Evolutionary conservation across 2,888 invertebrate species (phyloP).

Genomic region (Amphipoea oculea): DNA sequence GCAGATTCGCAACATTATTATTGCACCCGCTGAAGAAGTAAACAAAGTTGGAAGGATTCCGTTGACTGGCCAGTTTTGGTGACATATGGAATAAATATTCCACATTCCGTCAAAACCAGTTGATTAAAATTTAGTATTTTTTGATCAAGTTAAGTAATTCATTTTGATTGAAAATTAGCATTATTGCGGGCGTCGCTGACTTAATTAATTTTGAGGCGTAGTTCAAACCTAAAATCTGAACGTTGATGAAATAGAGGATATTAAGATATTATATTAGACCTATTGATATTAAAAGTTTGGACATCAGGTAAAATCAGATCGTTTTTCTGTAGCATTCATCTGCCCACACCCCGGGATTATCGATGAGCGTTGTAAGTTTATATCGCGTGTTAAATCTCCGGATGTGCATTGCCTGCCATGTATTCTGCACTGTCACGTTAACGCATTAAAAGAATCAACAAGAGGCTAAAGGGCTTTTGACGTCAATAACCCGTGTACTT

Average conservation of each 20-base stretch:
- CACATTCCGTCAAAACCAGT: conserved; percentile 72
- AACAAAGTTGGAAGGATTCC: conserved; percentile 64
- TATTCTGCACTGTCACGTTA: conserved; percentile 48
- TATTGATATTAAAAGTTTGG: not conserved
- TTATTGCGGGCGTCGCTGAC: conserved; percentile 64
- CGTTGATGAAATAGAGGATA: not conserved
- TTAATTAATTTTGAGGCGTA: conserved; percentile 55
- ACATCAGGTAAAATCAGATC: not conserved
- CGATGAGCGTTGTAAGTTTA: conserved; percentile 28
- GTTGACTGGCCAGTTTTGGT: conserved; percentile 63
- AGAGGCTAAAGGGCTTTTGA: conserved; percentile 47
- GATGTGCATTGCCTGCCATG: conserved; percentile 21
- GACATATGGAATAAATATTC: conserved; percentile 69
- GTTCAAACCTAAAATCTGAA: not conserved
- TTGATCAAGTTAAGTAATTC: conserved; percentile 63
- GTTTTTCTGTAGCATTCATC: conserved; percentile 10
- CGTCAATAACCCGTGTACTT: conserved; percentile 50
- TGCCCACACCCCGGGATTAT: conserved; percentile 12
- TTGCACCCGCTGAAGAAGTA: conserved; percentile 69
- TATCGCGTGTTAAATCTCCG: conserved; percentile 28
- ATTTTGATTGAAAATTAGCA: conserved; percentile 63
- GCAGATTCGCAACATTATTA: conserved; percentile 50
- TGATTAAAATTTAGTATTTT: conserved; percentile 62
- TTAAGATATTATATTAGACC: too few relatives aligned
- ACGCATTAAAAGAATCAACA: conserved; percentile 30